phyloP scores from a whole-genome alignment of 2,113 vertebrate species.

The Sisor rabdophorus region DNA sequence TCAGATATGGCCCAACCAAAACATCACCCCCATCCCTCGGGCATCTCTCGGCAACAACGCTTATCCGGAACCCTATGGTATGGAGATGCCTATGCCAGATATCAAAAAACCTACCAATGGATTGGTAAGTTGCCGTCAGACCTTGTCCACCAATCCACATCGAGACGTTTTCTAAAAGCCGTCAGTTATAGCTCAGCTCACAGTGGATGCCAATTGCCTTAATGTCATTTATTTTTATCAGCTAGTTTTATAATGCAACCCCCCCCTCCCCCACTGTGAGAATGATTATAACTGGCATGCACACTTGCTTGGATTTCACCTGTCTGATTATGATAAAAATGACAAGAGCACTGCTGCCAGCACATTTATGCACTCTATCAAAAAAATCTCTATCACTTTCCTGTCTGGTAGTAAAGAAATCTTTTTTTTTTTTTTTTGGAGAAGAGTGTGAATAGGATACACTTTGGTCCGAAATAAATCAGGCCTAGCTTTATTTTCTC shows the following conservation, averaged over 20 bases:
- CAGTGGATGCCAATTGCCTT: background rate
- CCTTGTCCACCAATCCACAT: background rate
- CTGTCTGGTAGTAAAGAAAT: background rate
- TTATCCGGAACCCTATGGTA: conserved; percentile 24
- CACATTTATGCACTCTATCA: conserved; percentile 2
- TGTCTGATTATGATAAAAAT: background rate
- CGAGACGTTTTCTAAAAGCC: background rate
- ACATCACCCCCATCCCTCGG: conserved; percentile 62
- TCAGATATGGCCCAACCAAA: conserved; percentile 52
- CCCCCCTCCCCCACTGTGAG: conserved; percentile 35
- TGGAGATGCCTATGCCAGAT: conserved; percentile 61
- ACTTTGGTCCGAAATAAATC: background rate
- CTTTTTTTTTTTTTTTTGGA: background rate
- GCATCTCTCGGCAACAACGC: conserved; percentile 50
- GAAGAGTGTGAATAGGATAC: background rate
- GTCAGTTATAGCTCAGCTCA: background rate
- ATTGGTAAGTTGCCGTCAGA: conserved; percentile 56
- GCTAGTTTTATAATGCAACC: background rate
- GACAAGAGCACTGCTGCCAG: conserved; percentile 14
- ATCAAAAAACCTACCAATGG: conserved; percentile 58
- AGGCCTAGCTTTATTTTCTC: background rate
- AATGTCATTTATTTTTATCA: background rate
- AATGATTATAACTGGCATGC: background rate
- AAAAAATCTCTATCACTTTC: background rate
- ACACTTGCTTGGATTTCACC: conserved; percentile 5